These are phyloP conservation scores for Cyprinodon tularosa DNA, from an alignment of 2,113 vertebrate species.

Conservation along the genomic window DNA sequence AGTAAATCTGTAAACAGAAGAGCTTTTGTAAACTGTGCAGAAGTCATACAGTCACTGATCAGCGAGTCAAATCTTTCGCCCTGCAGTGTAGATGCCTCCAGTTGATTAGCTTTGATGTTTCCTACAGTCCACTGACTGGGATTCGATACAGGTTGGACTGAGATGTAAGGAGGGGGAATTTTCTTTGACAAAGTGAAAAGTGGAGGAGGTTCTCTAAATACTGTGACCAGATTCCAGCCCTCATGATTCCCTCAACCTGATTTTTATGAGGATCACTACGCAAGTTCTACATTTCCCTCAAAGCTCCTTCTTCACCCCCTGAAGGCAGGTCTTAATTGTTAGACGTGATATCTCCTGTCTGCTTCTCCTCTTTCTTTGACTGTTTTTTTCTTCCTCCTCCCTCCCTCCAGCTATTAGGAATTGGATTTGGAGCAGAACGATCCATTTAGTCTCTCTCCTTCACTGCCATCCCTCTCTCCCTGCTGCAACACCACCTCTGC, in stretches of 20 bases:
- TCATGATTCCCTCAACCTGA: constrained; percentile 2
- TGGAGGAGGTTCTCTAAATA: constrained; percentile 38
- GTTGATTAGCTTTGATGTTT: constrained; percentile 20
- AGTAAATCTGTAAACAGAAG: not conserved
- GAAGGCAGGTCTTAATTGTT: constrained; percentile 80
- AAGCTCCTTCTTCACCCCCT: constrained; percentile 69
- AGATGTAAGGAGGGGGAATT: constrained; percentile 8
- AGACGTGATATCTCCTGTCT: constrained; percentile 71
- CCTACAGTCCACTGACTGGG: constrained; percentile 12
- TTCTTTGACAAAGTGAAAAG: constrained; percentile 12
- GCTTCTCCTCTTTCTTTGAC: constrained; percentile 62
- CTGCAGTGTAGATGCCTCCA: constrained; percentile 14
- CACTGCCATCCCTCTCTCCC: constrained; percentile 60
- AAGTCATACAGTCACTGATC: not conserved
- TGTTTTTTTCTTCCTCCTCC: constrained; percentile 63
- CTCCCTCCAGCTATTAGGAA: constrained; percentile 79
- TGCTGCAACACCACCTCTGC: constrained; percentile 71
- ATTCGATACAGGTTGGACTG: constrained; percentile 50
- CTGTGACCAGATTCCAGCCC: constrained; percentile 44
- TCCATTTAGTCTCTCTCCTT: constrained; percentile 77
- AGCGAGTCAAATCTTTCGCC: constrained; percentile 28
- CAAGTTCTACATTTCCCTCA: constrained; percentile 78
- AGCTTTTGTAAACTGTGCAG: not conserved
- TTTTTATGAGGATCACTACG: constrained; percentile 65
- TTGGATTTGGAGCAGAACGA: constrained; percentile 83